phyloP scores from a whole-genome alignment of 1,140 invertebrate genomes.

The Cherax quadricarinatus region DNA sequence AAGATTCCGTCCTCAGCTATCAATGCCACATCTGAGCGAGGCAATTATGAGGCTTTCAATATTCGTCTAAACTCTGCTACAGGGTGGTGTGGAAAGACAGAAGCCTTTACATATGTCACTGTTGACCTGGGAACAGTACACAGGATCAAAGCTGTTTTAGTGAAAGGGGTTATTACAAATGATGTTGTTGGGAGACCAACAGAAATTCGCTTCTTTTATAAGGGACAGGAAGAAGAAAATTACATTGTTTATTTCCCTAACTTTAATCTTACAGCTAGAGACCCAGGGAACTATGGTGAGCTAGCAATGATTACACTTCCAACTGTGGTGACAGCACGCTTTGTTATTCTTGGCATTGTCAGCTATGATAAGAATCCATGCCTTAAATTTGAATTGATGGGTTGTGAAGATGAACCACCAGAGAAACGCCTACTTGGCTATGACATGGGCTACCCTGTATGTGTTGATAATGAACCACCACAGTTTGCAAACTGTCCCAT shows the following conservation, averaged over 20 bases:
- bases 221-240: slow-evolving; percentile 93
- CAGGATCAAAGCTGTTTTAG: slow-evolving; percentile 89
- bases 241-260: slow-evolving; percentile 98
- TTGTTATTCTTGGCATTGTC: slow-evolving; percentile 94
- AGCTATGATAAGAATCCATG: slow-evolving; percentile 98
- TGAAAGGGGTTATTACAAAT: slow-evolving; percentile 95
- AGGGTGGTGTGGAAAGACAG: slow-evolving; percentile 95
- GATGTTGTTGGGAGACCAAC: slow-evolving; percentile 96
- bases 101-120: slow-evolving; percentile 95
- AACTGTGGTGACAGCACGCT: slow-evolving; percentile 93
- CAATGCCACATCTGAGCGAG: slow-evolving; percentile 93
- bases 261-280: slow-evolving; percentile 94
- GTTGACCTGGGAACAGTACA: slow-evolving; percentile 94
- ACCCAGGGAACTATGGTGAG: slow-evolving; percentile 96
- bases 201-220: slow-evolving; percentile 97
- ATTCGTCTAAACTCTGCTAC: slow-evolving; percentile 94
- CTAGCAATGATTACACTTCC: slow-evolving; percentile 96
- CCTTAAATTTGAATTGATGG: slow-evolving; percentile 96
- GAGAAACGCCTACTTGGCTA: slow-evolving; percentile 89
- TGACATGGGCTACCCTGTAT: slow-evolving; percentile 95
- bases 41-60: slow-evolving; percentile 93
- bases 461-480: slow-evolving; percentile 97
- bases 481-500: slow-evolving; percentile 97
- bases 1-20: slow-evolving; percentile 96
- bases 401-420: slow-evolving; percentile 89